Conservation (phyloP, 2,797 vertebrate species). For the Leucoraja ocellata region DNA sequence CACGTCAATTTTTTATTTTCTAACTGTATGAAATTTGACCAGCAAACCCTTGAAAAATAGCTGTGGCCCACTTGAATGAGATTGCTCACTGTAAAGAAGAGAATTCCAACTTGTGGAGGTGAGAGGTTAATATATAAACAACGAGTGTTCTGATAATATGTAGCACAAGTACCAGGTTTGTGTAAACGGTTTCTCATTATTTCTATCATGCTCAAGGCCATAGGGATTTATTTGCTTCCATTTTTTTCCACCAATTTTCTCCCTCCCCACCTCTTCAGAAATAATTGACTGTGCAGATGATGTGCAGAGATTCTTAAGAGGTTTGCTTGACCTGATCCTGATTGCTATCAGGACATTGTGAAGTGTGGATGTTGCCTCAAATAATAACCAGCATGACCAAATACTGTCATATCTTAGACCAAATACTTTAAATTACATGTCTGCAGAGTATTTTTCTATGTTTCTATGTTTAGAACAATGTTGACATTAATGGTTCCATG, state of each 20-base stretch:
- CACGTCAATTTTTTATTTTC: background rate
- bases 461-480: too few relatives aligned
- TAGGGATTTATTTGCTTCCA: background rate
- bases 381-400: background rate
- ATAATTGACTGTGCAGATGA: background rate
- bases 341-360: background rate
- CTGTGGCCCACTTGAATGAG: background rate
- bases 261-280: background rate
- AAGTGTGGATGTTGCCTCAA: background rate
- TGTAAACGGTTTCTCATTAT: background rate
- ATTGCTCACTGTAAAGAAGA: background rate
- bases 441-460: background rate
- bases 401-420: background rate
- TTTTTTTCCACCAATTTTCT: slow-evolving; percentile 4
- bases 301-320: background rate
- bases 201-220: background rate
- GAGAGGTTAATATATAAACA: background rate
- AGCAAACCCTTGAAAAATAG: background rate
- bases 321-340: background rate
- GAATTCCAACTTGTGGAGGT: background rate
- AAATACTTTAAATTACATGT: background rate
- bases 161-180: too few relatives aligned
- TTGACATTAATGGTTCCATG: background rate
- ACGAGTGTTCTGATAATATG: slow-evolving; percentile 5
- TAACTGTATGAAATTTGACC: background rate